phyloP scores from a whole-genome alignment of 2,797 vertebrate genomes.

The Rousettus madagascariensis region DNA sequence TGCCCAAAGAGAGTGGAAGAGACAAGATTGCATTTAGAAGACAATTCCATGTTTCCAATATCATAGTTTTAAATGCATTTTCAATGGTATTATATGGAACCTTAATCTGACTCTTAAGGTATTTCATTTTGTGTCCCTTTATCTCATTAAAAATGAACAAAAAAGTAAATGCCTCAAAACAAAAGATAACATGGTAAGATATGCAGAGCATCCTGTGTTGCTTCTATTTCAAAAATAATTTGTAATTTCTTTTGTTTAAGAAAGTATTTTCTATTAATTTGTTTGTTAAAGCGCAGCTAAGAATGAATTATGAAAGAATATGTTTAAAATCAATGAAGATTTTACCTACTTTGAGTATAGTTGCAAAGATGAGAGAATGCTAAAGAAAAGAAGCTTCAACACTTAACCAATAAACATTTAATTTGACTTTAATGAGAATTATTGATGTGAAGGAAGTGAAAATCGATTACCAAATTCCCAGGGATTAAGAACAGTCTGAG shows the following conservation, averaged over 20 bases:
- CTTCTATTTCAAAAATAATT: not conserved
- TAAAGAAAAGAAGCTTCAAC: not conserved
- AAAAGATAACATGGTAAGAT: not conserved
- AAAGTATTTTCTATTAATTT: not conserved
- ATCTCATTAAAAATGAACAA: not conserved
- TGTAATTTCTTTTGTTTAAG: constrained; percentile 26
- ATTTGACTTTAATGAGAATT: constrained; percentile 58
- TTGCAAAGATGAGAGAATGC: not conserved
- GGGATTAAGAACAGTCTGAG: constrained; percentile 49
- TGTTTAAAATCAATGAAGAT: not conserved
- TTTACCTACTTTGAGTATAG: constrained; percentile 2
- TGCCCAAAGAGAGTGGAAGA: not conserved
- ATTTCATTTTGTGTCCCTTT: not conserved
- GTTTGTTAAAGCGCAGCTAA: not conserved
- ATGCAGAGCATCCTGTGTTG: not conserved
- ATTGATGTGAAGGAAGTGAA: constrained; percentile 60
- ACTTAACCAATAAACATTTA: constrained; percentile 39
- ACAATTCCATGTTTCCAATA: not conserved
- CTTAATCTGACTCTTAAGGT: not conserved
- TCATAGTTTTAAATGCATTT: not conserved
- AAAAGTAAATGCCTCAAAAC: not conserved
- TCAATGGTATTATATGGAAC: not conserved
- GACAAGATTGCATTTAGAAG: not conserved
- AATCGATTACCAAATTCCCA: constrained; percentile 54
- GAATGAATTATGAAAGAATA: not conserved